These are phyloP conservation scores for Scomberomorus guttatus DNA, from an alignment of 2,797 vertebrate species.

Conservation along the genomic window DNA sequence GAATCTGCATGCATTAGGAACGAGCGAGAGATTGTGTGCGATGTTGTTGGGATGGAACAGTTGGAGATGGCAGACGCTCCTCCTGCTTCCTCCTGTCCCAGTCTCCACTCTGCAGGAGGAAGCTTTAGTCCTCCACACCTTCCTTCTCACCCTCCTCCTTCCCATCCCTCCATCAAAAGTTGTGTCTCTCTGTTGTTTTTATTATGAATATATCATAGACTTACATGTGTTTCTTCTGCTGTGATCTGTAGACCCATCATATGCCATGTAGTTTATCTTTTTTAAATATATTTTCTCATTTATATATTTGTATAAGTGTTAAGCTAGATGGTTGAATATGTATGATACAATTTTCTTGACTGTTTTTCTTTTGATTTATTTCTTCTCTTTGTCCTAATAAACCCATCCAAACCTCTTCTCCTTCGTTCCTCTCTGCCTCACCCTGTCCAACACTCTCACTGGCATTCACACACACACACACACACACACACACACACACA, in stretches of 20 bases:
- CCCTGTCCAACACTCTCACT: conserved; percentile 29
- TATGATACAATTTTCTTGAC: background rate
- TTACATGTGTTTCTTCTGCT: background rate
- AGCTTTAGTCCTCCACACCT: conserved; percentile 60
- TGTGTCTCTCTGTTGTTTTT: conserved; percentile 21
- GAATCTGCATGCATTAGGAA: conserved; percentile 50
- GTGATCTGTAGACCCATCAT: background rate
- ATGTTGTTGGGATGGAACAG: conserved; percentile 67
- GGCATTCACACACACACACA: conserved; percentile 4
- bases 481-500: conserved; percentile 19
- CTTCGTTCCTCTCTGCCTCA: background rate
- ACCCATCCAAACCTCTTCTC: background rate
- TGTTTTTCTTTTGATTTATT: background rate
- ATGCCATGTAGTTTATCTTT: background rate
- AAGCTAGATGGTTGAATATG: background rate
- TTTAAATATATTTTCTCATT: conserved; percentile 1
- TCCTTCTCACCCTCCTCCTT: conserved; percentile 48
- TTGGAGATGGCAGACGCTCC: conserved; percentile 75
- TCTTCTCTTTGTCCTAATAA: background rate
- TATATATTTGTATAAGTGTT: background rate
- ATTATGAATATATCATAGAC: conserved; percentile 10
- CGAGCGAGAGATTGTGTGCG: conserved; percentile 39
- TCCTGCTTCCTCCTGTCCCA: conserved; percentile 70
- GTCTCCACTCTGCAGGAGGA: conserved; percentile 66
- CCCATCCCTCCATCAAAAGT: conserved; percentile 42